Conservation (phyloP, 2,113 vertebrate species). For the Macroglossus sobrinus region DNA sequence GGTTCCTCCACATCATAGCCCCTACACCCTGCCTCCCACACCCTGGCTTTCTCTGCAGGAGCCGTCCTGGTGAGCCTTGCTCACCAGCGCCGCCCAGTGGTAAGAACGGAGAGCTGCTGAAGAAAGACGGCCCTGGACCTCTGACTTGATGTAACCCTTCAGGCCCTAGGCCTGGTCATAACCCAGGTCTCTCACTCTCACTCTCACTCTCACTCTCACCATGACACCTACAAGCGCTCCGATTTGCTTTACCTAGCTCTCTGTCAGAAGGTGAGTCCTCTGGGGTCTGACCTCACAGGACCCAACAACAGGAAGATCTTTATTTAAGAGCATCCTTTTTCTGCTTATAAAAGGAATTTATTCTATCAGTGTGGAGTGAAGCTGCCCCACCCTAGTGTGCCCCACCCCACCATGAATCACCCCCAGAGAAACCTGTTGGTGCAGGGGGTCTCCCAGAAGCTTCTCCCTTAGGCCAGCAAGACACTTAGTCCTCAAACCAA, state of each 20-base stretch:
- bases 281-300: neutral
- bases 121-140: neutral
- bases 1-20: rapidly evolving
- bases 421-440: constrained; percentile 2
- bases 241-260: neutral
- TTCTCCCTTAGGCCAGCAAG: neutral
- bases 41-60: neutral
- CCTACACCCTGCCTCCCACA: no score
- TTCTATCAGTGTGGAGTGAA: neutral
- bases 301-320: neutral
- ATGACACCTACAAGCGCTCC: neutral
- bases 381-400: neutral
- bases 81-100: constrained; percentile 59
- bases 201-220: neutral
- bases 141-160: rapidly evolving
- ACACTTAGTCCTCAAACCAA: neutral
- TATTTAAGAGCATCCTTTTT: neutral
- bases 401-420: neutral
- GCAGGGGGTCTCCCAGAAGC: neutral
- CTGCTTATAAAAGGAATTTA: neutral
- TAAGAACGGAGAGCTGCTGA: neutral
- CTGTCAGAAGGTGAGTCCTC: neutral
- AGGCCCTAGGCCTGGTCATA: neutral
- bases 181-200: neutral
- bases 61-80: neutral